A percentile compares a stretch with the other conserved stretches of the same genome.
phyloP scores from a whole-genome alignment of 1,140 invertebrate species.

The Lucilia cuprina region DNA sequence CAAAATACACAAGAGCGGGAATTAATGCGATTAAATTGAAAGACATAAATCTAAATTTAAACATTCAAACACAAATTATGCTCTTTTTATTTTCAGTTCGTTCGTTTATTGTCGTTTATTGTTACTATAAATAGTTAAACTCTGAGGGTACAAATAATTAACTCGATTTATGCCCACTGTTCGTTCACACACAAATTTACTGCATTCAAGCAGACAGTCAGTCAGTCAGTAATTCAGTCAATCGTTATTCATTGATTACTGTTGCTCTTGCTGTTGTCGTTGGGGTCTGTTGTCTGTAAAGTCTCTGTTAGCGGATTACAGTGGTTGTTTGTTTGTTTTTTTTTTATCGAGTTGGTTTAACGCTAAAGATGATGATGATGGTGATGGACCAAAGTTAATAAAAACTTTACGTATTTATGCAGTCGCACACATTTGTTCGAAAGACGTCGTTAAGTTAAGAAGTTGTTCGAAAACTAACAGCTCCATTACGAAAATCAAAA shows the following conservation, averaged over 20 bases:
- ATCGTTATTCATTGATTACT: background rate
- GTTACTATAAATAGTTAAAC: background rate
- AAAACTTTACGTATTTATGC: slow-evolving; percentile 16
- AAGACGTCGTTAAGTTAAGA: slow-evolving; percentile 16
- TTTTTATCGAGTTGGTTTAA: background rate
- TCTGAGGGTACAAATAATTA: background rate
- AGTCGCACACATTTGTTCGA: slow-evolving; percentile 20
- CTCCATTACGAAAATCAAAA: too few relatives aligned
- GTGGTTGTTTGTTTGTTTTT: background rate
- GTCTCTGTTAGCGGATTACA: background rate
- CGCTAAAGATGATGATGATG: background rate
- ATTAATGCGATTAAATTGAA: background rate
- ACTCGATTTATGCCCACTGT: background rate
- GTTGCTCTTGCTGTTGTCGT: background rate
- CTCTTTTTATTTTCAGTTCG: background rate
- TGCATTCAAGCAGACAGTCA: background rate
- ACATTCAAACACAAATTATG: background rate
- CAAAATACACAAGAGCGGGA: background rate
- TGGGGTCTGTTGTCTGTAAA: background rate
- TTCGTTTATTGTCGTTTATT: background rate
- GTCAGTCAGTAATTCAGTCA: too few relatives aligned
- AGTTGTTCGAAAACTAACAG: background rate
- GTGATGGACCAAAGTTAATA: slow-evolving; percentile 17
- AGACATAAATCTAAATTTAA: background rate
- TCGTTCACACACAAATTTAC: background rate